These are phyloP conservation scores for Caenorhabditis inopinata DNA, from an alignment of 1,140 invertebrate species.

Conservation along the genomic window DNA sequence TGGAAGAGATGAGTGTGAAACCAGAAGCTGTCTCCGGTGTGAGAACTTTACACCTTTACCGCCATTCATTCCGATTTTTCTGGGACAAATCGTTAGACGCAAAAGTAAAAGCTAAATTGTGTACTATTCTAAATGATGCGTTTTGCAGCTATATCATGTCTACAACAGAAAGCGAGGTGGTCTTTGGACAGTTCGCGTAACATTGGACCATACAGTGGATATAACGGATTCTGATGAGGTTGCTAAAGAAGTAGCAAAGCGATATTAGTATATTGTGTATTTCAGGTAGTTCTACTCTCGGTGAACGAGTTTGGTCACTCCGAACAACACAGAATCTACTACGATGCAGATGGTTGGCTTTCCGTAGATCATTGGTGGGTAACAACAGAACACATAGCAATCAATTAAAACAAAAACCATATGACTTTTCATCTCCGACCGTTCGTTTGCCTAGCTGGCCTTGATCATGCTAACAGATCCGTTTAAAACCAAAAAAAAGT, in stretches of 20 bases:
- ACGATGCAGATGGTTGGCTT: background rate
- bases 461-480: background rate
- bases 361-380: background rate
- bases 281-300: constrained; percentile 21
- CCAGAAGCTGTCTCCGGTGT: background rate
- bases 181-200: background rate
- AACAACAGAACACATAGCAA: background rate
- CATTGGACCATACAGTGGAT: background rate
- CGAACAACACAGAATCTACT: background rate
- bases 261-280: too few species aligned
- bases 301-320: constrained; percentile 36
- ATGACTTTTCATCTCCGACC: background rate
- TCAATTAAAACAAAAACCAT: background rate
- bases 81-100: background rate
- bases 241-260: too few species aligned
- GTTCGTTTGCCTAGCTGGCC: background rate
- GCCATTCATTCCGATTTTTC: background rate
- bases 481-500: background rate
- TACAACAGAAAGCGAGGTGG: background rate
- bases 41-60: background rate
- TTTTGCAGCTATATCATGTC: background rate
- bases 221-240: constrained; percentile 6
- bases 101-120: background rate
- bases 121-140: too few species aligned
- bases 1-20: background rate